Conservation (phyloP, 2,888 invertebrate species). For the Yponomeuta plumbellus region DNA sequence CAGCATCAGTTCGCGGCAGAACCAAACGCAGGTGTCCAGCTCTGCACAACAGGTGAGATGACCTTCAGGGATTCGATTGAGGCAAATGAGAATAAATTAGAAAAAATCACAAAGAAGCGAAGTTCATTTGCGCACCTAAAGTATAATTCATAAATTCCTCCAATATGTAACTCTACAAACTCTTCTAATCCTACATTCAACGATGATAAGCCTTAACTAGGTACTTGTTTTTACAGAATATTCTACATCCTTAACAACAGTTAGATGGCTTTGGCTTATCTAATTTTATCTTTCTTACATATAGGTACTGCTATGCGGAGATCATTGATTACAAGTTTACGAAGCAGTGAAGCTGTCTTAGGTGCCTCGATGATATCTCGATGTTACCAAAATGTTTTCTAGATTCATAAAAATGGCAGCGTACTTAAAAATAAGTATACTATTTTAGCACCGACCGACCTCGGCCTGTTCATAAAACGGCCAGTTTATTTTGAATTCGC, state of each 20-base stretch:
- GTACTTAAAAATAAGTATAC: slow-evolving; percentile 22
- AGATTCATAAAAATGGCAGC: slow-evolving; percentile 18
- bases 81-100: too few species aligned
- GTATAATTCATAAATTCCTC: too few species aligned
- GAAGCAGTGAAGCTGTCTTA: too few species aligned
- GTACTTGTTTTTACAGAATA: background rate
- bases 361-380: background rate
- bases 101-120: too few species aligned
- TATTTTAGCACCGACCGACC: slow-evolving; percentile 54
- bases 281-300: slow-evolving; percentile 12
- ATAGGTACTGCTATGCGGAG: background rate
- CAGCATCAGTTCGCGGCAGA: slow-evolving; percentile 67
- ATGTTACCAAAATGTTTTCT: slow-evolving; percentile 13
- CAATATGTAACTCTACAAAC: too few species aligned
- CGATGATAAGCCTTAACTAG: too few species aligned
- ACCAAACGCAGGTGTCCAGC: slow-evolving; percentile 74
- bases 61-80: too few species aligned
- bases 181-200: too few species aligned
- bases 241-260: background rate
- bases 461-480: slow-evolving; percentile 54
- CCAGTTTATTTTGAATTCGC: slow-evolving; percentile 58
- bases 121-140: too few species aligned
- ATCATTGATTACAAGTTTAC: background rate
- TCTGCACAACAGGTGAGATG: slow-evolving; percentile 72
- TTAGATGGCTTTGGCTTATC: background rate